phyloP scores from a whole-genome alignment of 2,797 vertebrate genomes.

The Clangula hyemalis region DNA sequence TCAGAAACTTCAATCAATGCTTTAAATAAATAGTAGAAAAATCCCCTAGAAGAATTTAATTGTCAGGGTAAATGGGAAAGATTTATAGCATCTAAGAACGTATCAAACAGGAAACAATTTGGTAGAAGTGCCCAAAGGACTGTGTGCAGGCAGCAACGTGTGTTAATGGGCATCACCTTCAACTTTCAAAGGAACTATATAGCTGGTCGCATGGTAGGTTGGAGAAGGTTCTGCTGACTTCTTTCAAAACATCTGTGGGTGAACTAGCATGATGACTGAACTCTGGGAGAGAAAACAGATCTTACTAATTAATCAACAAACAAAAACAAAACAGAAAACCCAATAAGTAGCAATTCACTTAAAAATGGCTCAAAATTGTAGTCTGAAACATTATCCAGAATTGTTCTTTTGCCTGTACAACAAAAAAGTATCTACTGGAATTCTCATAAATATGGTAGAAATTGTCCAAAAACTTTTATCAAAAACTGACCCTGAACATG shows the following conservation, averaged over 20 bases:
- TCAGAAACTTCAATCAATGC: not conserved
- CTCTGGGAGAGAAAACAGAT: not conserved
- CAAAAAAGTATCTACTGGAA: not conserved
- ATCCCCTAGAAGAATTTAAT: not conserved
- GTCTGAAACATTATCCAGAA: not conserved
- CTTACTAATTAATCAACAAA: not conserved
- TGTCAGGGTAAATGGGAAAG: not conserved
- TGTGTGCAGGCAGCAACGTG: not conserved
- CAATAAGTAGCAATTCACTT: not conserved
- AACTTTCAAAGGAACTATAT: not conserved
- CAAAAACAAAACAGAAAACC: not conserved
- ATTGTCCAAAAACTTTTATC: not conserved
- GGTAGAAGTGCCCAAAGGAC: not conserved
- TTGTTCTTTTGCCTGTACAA: not conserved
- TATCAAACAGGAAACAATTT: not conserved
- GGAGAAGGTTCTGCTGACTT: not conserved
- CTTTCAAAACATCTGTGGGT: not conserved
- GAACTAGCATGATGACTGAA: not conserved
- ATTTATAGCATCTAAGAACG: not conserved
- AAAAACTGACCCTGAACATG: not conserved
- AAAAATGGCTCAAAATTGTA: not conserved
- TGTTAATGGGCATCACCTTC: not conserved
- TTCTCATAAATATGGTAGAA: not conserved
- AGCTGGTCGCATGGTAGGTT: not conserved
- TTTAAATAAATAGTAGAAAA: slow-evolving; percentile 38